Evolutionary conservation across 2,888 invertebrate species (phyloP), one percentile per base, ranked within the genome.

Genomic region (Baccha elongata): DNA sequence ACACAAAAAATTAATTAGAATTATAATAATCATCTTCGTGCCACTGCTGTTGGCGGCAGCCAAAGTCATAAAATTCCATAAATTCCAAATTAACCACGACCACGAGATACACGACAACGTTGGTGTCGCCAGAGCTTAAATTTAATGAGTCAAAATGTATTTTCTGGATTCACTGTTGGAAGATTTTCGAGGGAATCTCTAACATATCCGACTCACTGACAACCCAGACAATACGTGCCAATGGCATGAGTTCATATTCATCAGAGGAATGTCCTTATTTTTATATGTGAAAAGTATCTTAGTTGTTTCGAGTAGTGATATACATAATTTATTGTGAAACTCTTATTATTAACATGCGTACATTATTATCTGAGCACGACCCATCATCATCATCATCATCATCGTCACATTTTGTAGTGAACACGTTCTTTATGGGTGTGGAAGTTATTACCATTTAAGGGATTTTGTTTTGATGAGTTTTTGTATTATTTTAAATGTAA

Each of bases 21-120:
- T 74, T 80, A 74, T 75, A 58, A 62, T 55, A 64, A 23, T 64
- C 58, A 68, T 73, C 62, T 53, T 53, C 17, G 21, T 37, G 65
- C 52, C 72, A 23, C 15, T 55, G 69, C 10, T 53, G 29, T 11
- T 26, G 52, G 48, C 32, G 52, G 48, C 32, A 53, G 32, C 52
- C 48, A 46, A 53, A 50, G 64, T 29, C 80, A 35, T 71, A 52
- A 81, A 81, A 81, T 81, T 80, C 80, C 80, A 75, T 40, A 80
- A 80, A 80, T 80, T 71, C 80, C 80, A 69, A 15, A 69, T 75
- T 37, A 69, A 17, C 58, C 64, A 52, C 13, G 23, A 17, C 58
- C 64, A 52, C 13, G 23, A 44, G 50, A 35, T 19, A 44, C 19
- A 53, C 53, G 21, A 29, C 29, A 50, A 19, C 42, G 53, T 46